Evolutionary conservation across 2,113 vertebrate species (phyloP), one percentile per base, ranked within the genome.

Genomic region (Anhinga anhinga): DNA sequence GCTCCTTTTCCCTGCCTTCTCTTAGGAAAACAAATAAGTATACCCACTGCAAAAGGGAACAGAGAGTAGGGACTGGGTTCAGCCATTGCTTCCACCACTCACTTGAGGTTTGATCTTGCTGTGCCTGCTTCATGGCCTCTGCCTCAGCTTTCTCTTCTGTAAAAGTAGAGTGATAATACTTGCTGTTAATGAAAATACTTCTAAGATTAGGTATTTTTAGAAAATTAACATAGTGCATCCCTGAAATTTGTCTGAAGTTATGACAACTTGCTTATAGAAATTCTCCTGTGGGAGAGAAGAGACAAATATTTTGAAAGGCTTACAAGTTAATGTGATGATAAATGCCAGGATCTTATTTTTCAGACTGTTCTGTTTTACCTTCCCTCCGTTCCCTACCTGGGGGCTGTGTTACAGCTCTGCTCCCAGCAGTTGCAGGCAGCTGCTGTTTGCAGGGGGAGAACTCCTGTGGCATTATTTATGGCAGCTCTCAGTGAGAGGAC

Each of bases 401-500:
- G 52, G 81, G 58, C 74, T 85, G 45, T 47, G 0, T 82, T 92
- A 65, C 90, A 86, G 58, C 91, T 97, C 94, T 87, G 89, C 76
- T 91, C 59, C 94, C 85, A 94, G 96, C 93, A 77, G 91, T 93
- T 88, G 59, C 55, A 93, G 80, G 59, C 95, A 97, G 94, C 96
- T 98, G 96, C n/a, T 94, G 69, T 88, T 96, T 97, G 94, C 93
- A 94, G 78, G 76, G 90, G 80, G 50, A 71, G 91, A 83, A 21
- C 71, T 96, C 87, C 95, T 61, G 61, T 80, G 78, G 92, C 86
- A 96, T 98, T 98, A 98, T 97, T 98, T 97, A 98, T 97, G 96
- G 91, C 97, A 95, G 91, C 94, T 94, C 88, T 97, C 91, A 42
- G 47, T 49, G 90, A 85, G 93, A 95, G 90, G 96, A 97, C 93